A percentile compares a stretch with the other conserved stretches of the same genome.
phyloP scores from a whole-genome alignment of 2,888 invertebrate genomes.

The Platypus cylindrus region DNA sequence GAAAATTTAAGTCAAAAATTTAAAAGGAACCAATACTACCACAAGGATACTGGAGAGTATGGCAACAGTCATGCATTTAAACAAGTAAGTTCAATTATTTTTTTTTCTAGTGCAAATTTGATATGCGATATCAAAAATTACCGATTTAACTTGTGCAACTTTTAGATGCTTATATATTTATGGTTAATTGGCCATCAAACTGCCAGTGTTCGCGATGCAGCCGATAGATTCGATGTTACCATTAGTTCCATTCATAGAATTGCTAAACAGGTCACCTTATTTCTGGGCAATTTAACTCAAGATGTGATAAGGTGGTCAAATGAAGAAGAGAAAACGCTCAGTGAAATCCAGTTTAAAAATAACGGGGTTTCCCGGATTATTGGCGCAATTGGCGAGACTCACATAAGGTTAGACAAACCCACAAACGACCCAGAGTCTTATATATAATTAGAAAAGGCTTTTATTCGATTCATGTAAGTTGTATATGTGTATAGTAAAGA shows the following conservation, averaged over 20 bases:
- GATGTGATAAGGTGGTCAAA: conserved; percentile 5
- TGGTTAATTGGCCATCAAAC: conserved; percentile 16
- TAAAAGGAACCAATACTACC: conserved; percentile 12
- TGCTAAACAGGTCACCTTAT: conserved; percentile 14
- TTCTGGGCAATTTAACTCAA: conserved; percentile 14
- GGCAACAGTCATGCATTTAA: conserved; percentile 13
- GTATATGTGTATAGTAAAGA: not conserved
- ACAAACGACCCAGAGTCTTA: conserved; percentile 15
- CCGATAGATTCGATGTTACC: conserved; percentile 16
- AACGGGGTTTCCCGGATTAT: conserved; percentile 14
- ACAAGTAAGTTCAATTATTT: too few relatives aligned
- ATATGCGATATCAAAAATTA: too few relatives aligned
- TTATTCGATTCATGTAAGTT: not conserved
- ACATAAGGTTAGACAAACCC: conserved; percentile 15
- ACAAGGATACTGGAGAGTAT: conserved; percentile 11
- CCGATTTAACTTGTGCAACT: too few relatives aligned
- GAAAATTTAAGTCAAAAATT: conserved; percentile 11
- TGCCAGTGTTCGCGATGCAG: conserved; percentile 15
- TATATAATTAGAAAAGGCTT: conserved; percentile 3
- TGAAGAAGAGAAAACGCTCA: not conserved
- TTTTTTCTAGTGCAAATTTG: too few relatives aligned
- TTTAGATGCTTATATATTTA: conserved; percentile 14
- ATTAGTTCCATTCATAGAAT: conserved; percentile 15
- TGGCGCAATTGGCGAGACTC: conserved; percentile 13
- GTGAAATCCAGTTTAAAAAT: conserved; percentile 9